Conservation (phyloP, 1,140 invertebrate genomes). For the Drosophila mayri region DNA sequence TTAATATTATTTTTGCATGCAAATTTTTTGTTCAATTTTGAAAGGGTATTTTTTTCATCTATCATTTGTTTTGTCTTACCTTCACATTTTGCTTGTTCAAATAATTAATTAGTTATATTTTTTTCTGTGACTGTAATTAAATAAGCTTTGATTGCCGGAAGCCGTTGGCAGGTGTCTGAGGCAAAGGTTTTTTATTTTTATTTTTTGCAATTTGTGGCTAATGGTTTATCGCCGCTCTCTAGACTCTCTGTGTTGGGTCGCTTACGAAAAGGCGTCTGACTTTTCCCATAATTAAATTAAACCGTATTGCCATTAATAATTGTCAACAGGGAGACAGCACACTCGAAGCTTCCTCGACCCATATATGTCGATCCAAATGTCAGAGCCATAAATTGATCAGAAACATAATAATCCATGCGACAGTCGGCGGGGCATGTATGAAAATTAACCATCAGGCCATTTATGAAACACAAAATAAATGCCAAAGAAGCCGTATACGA, state of each 20-base stretch:
- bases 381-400: conserved; percentile 67
- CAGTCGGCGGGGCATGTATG: conserved; percentile 59
- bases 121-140: conserved; percentile 61
- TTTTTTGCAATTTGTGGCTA: conserved; percentile 29
- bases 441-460: conserved; percentile 79
- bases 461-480: conserved; percentile 71
- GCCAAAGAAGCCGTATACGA: conserved; percentile 71
- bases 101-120: conserved; percentile 69
- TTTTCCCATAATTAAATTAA: conserved; percentile 79
- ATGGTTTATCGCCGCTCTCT: conserved; percentile 30
- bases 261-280: conserved; percentile 42
- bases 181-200: conserved; percentile 29
- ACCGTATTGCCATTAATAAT: conserved; percentile 75
- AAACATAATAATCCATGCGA: conserved; percentile 78
- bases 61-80: conserved; percentile 37
- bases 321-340: conserved; percentile 49
- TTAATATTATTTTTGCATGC: conserved; percentile 47
- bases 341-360: conserved; percentile 55
- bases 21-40: conserved; percentile 48
- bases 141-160: conserved; percentile 66
- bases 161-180: conserved; percentile 44
- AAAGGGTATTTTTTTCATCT: conserved; percentile 7
- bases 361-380: conserved; percentile 76
- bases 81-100: conserved; percentile 58
- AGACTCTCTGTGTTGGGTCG: neutral